phyloP scores from a whole-genome alignment of 2,888 invertebrate genomes.

The Pycnomerus fuliginosus region DNA sequence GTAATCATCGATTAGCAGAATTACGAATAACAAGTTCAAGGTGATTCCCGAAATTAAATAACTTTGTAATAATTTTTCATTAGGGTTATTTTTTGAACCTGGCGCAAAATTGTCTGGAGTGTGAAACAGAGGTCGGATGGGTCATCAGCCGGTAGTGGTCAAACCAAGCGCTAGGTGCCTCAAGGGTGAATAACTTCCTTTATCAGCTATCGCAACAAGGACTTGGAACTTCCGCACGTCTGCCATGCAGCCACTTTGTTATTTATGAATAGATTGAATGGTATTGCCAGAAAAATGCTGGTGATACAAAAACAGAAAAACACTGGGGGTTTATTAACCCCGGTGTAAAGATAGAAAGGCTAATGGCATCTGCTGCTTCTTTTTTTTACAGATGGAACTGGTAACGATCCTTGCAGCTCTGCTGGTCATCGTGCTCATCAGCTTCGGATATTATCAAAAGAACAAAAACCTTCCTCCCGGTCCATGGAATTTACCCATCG shows the following conservation, averaged over 20 bases:
- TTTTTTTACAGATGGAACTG: slow-evolving; percentile 36
- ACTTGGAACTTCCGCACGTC: slow-evolving; percentile 18
- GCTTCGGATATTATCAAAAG: no score
- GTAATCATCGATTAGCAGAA: no score
- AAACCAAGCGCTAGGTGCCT: slow-evolving; percentile 2
- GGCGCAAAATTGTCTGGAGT: no score
- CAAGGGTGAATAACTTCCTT: slow-evolving; percentile 13
- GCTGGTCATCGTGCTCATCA: neutral
- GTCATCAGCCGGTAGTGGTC: no score
- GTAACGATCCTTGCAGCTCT: neutral
- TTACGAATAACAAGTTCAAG: no score
- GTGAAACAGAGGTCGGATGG: no score
- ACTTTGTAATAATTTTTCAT: no score
- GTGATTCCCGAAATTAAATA: no score
- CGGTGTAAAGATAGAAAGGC: neutral
- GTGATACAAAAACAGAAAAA: slow-evolving; percentile 6
- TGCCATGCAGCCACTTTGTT: slow-evolving; percentile 5
- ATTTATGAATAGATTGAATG: slow-evolving; percentile 4
- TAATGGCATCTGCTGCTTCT: slow-evolving; percentile 3
- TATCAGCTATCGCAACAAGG: slow-evolving; percentile 8
- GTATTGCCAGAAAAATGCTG: slow-evolving; percentile 1
- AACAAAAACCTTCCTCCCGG: slow-evolving; percentile 66
- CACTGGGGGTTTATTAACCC: slow-evolving; percentile 6
- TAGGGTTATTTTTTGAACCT: no score
- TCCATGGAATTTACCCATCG: slow-evolving; percentile 73